These are phyloP conservation scores for Meriones psammophilus DNA, from an alignment of 2,797 vertebrate genomes.

Conservation along the genomic window DNA sequence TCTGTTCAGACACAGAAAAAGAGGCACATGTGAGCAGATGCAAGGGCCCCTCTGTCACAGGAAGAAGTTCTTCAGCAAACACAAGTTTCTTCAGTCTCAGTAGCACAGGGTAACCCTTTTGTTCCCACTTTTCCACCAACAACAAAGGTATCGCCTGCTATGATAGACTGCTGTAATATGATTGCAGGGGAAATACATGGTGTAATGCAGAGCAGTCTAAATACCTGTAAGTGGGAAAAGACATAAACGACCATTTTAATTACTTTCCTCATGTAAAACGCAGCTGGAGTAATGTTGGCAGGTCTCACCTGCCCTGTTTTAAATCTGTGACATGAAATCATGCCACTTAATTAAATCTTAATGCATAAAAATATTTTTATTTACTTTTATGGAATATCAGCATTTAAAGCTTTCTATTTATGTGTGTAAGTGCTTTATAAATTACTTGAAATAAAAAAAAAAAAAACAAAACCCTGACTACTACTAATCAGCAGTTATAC, in stretches of 20 bases:
- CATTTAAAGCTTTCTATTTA: slow-evolving; percentile 88
- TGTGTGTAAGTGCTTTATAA: slow-evolving; percentile 87
- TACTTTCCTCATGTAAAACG: slow-evolving; percentile 91
- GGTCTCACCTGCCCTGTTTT: slow-evolving; percentile 86
- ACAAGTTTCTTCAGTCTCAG: slow-evolving; percentile 61
- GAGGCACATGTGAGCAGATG: slow-evolving; percentile 73
- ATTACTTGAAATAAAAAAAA: slow-evolving; percentile 86
- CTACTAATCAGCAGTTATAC: slow-evolving; percentile 87
- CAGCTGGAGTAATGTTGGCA: slow-evolving; percentile 89
- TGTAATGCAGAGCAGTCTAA: slow-evolving; percentile 84
- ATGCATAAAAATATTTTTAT: slow-evolving; percentile 88
- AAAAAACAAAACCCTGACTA: slow-evolving; percentile 82
- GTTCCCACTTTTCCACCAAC: slow-evolving; percentile 69
- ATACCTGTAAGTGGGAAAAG: slow-evolving; percentile 87
- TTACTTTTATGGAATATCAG: slow-evolving; percentile 89
- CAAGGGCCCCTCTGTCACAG: slow-evolving; percentile 74
- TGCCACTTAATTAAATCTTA: slow-evolving; percentile 89
- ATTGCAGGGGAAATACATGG: slow-evolving; percentile 86
- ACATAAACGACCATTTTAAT: slow-evolving; percentile 89
- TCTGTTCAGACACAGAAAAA: slow-evolving; percentile 72
- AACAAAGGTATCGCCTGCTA: slow-evolving; percentile 67
- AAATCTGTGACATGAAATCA: slow-evolving; percentile 89
- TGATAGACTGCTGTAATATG: slow-evolving; percentile 77
- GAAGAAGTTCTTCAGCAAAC: slow-evolving; percentile 77
- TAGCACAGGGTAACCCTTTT: slow-evolving; percentile 75